Percentiles rank a stretch among this genome's conserved stretches.
These are phyloP conservation scores for Elanoides forficatus DNA, from an alignment of 2,113 vertebrate species.

Conservation along the genomic window DNA sequence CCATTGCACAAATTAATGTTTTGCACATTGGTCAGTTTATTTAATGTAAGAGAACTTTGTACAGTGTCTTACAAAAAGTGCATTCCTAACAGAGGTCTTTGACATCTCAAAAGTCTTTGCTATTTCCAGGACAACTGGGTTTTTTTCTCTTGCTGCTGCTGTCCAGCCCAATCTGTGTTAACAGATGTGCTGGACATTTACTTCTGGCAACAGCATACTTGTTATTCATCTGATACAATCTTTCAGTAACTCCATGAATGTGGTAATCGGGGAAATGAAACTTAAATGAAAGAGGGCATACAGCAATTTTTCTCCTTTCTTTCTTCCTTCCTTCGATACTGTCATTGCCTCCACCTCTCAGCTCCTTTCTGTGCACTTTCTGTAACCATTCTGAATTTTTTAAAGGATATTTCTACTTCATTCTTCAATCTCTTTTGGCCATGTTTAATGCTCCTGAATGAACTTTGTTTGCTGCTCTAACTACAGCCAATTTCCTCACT, in stretches of 20 bases:
- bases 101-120: neutral
- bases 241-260: neutral
- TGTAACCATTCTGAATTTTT: neutral
- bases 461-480: neutral
- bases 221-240: neutral
- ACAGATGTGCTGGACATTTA: neutral
- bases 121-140: neutral
- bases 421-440: neutral
- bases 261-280: neutral
- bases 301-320: neutral
- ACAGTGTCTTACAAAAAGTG: neutral
- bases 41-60: neutral
- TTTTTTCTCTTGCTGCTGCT: neutral
- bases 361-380: neutral
- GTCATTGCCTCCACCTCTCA: neutral
- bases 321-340: neutral
- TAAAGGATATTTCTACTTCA: neutral
- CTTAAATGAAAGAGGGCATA: neutral
- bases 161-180: neutral
- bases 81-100: neutral
- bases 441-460: neutral
- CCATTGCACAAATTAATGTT: neutral
- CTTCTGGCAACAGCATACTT: neutral
- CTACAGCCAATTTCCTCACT: neutral
- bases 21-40: neutral